phyloP scores from a whole-genome alignment of 35 echinoderm and acorn worm species.

The Stichopus chloronotus region DNA sequence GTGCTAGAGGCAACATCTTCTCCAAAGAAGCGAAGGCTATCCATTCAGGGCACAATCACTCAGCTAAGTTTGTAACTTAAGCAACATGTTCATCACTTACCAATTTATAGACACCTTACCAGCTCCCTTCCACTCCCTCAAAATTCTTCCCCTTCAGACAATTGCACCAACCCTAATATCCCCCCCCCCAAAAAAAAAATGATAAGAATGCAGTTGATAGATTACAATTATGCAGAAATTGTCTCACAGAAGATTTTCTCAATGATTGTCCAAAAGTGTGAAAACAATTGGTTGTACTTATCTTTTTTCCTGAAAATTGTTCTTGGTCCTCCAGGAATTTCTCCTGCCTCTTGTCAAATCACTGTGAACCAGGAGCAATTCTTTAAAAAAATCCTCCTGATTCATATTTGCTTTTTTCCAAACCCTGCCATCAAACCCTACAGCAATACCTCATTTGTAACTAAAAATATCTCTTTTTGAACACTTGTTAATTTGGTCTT shows the following conservation, averaged over 20 bases:
- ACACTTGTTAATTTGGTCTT: no score
- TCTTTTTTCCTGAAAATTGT: neutral
- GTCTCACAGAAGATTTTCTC: slow-evolving; percentile 2
- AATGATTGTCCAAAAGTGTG: neutral
- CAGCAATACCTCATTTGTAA: neutral
- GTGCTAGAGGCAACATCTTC: neutral
- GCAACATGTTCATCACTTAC: slow-evolving; percentile 2
- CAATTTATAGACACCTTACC: slow-evolving; percentile 1
- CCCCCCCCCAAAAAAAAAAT: no score
- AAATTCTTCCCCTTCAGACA: slow-evolving; percentile 8
- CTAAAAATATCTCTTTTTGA: no score
- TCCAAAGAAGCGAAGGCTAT: neutral
- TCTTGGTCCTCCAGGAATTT: neutral
- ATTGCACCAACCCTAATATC: slow-evolving; percentile 8
- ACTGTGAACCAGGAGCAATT: slow-evolving; percentile 1
- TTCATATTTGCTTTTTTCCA: slow-evolving; percentile 3
- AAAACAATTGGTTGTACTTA: neutral
- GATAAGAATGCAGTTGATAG: neutral
- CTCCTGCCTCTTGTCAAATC: no score
- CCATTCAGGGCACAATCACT: neutral
- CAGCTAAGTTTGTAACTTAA: neutral
- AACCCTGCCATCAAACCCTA: neutral
- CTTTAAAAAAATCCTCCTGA: slow-evolving; percentile 9
- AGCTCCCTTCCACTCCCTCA: neutral
- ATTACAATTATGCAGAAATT: neutral